Percentiles rank a stretch among this genome's conserved stretches.
These are phyloP conservation scores for Anarsia innoxiella DNA, from an alignment of 2,888 invertebrate genomes.

Conservation along the genomic window DNA sequence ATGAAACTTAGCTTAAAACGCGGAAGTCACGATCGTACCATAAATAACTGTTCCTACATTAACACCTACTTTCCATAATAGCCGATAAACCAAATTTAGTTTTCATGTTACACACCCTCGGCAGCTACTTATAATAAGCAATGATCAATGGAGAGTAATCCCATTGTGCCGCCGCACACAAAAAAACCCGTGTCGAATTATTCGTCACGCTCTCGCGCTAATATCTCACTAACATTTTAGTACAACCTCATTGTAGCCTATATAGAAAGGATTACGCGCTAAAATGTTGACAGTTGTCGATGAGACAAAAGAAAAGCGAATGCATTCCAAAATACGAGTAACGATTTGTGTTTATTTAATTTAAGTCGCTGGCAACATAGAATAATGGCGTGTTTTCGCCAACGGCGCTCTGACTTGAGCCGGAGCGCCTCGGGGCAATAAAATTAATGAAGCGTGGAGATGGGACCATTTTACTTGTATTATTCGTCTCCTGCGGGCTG, in stretches of 20 bases:
- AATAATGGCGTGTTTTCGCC: slow-evolving; percentile 70
- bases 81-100: slow-evolving; percentile 76
- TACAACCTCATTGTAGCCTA: slow-evolving; percentile 49
- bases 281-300: slow-evolving; percentile 67
- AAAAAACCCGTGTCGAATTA: slow-evolving; percentile 70
- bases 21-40: slow-evolving; percentile 64
- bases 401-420: slow-evolving; percentile 54
- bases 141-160: slow-evolving; percentile 75
- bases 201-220: slow-evolving; percentile 68
- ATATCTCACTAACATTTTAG: slow-evolving; percentile 72
- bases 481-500: slow-evolving; percentile 74
- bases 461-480: slow-evolving; percentile 76
- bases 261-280: slow-evolving; percentile 61
- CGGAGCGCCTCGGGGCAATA: slow-evolving; percentile 72
- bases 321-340: slow-evolving; percentile 57
- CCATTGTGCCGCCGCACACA: slow-evolving; percentile 67
- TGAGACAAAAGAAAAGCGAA: slow-evolving; percentile 57
- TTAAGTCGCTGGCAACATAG: slow-evolving; percentile 66
- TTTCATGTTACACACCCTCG: slow-evolving; percentile 73
- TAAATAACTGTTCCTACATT: slow-evolving; percentile 69
- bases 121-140: slow-evolving; percentile 71
- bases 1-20: slow-evolving; percentile 43
- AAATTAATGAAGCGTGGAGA: slow-evolving; percentile 75
- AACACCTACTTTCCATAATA: slow-evolving; percentile 75
- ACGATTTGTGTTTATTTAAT: slow-evolving; percentile 71